These are phyloP conservation scores for Hormaphis cornu DNA, from an alignment of 1,140 invertebrate species.

Conservation along the genomic window DNA sequence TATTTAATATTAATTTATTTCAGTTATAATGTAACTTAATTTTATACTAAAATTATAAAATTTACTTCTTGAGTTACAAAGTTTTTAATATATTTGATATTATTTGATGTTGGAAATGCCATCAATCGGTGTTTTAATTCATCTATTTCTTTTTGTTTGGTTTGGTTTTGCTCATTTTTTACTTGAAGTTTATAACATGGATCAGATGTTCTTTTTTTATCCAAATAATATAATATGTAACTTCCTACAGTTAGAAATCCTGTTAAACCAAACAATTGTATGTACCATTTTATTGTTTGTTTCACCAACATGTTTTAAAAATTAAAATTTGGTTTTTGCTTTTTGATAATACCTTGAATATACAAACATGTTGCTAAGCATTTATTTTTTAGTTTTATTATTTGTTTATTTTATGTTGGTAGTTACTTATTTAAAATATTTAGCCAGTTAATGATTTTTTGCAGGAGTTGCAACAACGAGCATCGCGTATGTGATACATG, in stretches of 20 bases:
- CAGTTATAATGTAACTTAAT: too few species aligned
- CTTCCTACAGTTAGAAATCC: background rate
- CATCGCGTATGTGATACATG: conserved; percentile 38
- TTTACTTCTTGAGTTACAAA: background rate
- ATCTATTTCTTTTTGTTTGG: background rate
- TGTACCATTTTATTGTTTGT: too few species aligned
- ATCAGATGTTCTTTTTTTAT: conserved; percentile 1
- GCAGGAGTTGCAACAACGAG: conserved; percentile 38
- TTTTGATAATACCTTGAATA: too few species aligned
- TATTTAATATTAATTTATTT: too few species aligned
- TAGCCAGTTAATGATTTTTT: conserved; percentile 15
- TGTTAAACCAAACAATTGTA: background rate
- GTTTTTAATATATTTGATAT: background rate
- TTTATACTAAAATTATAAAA: background rate
- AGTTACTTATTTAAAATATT: background rate
- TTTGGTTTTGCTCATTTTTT: background rate
- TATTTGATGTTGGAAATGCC: background rate
- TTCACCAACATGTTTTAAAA: background rate
- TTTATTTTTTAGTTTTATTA: too few species aligned
- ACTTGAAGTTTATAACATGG: background rate
- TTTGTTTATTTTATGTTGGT: too few species aligned
- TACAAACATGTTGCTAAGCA: too few species aligned
- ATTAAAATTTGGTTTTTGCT: background rate
- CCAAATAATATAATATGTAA: background rate
- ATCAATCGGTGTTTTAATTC: background rate